These are phyloP conservation scores for Triplophysa rosa DNA, from an alignment of 2,113 vertebrate species.

Conservation along the genomic window DNA sequence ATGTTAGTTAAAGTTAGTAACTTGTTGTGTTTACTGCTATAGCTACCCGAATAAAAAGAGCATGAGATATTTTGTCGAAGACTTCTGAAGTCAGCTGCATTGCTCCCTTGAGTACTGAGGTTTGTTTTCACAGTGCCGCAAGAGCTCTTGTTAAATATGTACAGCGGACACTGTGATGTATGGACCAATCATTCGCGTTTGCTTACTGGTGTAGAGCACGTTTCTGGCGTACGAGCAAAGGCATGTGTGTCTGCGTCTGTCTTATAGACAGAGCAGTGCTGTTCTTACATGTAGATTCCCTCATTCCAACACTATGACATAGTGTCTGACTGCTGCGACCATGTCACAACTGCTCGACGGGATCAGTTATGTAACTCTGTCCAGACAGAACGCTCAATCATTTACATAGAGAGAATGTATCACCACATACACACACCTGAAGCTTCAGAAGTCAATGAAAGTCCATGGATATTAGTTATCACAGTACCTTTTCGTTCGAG, in stretches of 20 bases:
- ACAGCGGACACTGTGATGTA: not conserved
- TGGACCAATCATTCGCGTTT: not conserved
- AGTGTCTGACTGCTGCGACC: conserved; percentile 24
- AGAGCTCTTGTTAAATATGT: not conserved
- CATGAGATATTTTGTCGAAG: too few species aligned
- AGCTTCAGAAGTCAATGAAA: not conserved
- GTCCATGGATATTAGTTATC: conserved; percentile 4
- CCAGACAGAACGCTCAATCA: conserved; percentile 14
- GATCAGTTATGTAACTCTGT: conserved; percentile 37
- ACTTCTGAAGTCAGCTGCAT: too few species aligned
- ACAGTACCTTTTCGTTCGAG: not conserved
- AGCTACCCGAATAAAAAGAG: too few species aligned
- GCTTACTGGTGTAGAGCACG: not conserved
- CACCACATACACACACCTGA: not conserved
- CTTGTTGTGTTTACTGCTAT: too few species aligned
- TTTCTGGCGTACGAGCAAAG: not conserved
- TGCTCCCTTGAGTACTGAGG: not conserved
- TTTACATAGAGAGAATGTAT: not conserved
- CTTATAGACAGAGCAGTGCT: not conserved
- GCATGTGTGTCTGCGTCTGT: not conserved
- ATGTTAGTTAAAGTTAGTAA: too few species aligned
- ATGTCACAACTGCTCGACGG: not conserved
- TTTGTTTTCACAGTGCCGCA: not conserved
- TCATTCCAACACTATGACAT: conserved; percentile 5
- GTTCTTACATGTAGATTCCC: conserved; percentile 3